phyloP scores from a whole-genome alignment of 92 coral and sea anemone species.

The Actinostola sp. region DNA sequence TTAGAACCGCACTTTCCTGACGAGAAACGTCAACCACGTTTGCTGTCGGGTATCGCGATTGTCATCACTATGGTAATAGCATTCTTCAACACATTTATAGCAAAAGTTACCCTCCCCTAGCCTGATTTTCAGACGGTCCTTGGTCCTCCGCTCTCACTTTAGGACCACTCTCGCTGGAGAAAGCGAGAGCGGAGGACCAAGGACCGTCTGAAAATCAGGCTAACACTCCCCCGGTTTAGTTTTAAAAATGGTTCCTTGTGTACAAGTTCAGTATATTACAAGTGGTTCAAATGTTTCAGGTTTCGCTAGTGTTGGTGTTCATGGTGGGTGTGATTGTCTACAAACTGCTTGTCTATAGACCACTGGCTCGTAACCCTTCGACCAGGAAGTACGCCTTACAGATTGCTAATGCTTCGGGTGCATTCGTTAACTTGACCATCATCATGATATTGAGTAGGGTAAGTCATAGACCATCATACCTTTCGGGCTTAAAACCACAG shows the following conservation, averaged over 20 bases:
- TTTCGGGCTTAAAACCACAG: no score
- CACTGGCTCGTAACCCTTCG: slow-evolving; percentile 86
- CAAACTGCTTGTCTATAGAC: slow-evolving; percentile 94
- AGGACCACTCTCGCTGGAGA: no score
- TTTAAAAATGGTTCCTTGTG: no score
- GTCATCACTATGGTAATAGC: slow-evolving; percentile 94
- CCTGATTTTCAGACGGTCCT: no score
- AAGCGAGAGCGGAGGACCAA: no score
- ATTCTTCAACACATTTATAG: not conserved
- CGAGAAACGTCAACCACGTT: slow-evolving; percentile 90
- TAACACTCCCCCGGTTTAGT: no score
- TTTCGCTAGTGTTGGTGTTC: slow-evolving; percentile 97
- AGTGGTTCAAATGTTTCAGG: no score
- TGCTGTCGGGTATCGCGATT: slow-evolving; percentile 97
- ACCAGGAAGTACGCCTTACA: slow-evolving; percentile 93
- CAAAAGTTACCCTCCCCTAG: no score
- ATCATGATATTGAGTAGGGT: slow-evolving; percentile 99
- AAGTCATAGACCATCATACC: slow-evolving; percentile 3
- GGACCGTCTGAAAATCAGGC: no score
- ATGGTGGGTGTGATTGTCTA: slow-evolving; percentile 99
- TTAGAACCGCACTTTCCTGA: slow-evolving; percentile 99
- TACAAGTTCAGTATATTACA: no score
- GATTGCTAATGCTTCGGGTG: slow-evolving; percentile 96
- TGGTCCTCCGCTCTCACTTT: no score
- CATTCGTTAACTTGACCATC: slow-evolving; percentile 97